phyloP scores from a whole-genome alignment of 2,113 vertebrate genomes.

The Potamarius usumacintae region DNA sequence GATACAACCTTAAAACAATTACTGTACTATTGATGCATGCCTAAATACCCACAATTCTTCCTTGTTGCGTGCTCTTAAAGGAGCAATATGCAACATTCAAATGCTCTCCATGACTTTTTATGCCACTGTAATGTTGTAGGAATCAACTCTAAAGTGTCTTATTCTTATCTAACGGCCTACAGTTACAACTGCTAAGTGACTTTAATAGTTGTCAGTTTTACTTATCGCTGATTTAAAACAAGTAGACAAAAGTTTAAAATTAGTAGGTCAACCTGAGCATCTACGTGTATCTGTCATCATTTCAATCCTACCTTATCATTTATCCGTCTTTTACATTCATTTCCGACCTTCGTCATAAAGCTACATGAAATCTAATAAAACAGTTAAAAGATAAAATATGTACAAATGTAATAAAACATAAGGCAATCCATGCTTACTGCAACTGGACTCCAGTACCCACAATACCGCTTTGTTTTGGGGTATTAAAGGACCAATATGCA shows the following conservation, averaged over 20 bases:
- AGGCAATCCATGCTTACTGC: neutral
- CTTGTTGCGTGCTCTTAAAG: neutral
- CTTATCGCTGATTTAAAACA: neutral
- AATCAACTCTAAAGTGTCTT: neutral
- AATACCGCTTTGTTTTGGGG: neutral
- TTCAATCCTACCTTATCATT: neutral
- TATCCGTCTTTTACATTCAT: too few relatives aligned
- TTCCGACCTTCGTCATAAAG: neutral
- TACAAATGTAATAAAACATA: neutral
- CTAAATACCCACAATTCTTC: neutral
- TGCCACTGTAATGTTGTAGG: too few relatives aligned
- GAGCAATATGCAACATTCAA: neutral
- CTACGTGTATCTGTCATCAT: neutral
- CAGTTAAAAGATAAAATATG: constrained; percentile 4
- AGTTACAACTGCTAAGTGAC: neutral
- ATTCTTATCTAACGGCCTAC: neutral
- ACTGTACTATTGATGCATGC: neutral
- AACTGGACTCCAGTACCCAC: neutral
- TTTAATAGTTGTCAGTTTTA: neutral
- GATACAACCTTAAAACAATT: neutral
- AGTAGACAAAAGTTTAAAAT: neutral
- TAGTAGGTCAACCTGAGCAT: constrained; percentile 11
- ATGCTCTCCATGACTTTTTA: neutral
- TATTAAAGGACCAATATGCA: neutral
- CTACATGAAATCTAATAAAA: neutral